Conservation (phyloP, 2,888 invertebrate genomes). For the Desoria tigrina region DNA sequence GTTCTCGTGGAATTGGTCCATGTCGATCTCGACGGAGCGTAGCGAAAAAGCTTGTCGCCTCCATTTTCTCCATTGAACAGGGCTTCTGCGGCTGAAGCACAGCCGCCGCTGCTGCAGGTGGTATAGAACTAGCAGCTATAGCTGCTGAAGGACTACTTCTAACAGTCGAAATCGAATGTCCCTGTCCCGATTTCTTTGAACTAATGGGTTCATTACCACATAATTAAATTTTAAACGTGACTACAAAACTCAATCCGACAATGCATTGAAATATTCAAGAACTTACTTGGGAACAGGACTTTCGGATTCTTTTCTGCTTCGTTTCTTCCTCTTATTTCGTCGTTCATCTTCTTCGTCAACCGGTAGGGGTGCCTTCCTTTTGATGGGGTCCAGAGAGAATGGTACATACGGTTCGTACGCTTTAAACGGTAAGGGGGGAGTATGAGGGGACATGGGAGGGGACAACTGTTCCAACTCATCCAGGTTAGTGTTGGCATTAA, state of each 20-base stretch:
- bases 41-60: slow-evolving; percentile 84
- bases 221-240: too few relatives aligned
- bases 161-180: slow-evolving; percentile 27
- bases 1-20: slow-evolving; percentile 45
- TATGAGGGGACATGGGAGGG: slow-evolving; percentile 65
- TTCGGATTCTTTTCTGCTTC: slow-evolving; percentile 47
- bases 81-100: slow-evolving; percentile 6
- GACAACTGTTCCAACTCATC: slow-evolving; percentile 12
- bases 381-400: slow-evolving; percentile 21
- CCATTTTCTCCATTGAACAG: slow-evolving; percentile 68
- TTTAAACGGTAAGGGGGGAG: slow-evolving; percentile 66
- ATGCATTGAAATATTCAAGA: too few relatives aligned
- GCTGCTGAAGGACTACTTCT: slow-evolving; percentile 33
- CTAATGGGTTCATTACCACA: too few relatives aligned
- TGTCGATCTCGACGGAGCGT: slow-evolving; percentile 79
- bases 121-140: too few relatives aligned
- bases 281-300: too few relatives aligned
- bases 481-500: too few relatives aligned
- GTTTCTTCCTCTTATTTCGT: slow-evolving; percentile 35
- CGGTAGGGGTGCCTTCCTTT: slow-evolving; percentile 10
- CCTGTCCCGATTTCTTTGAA: slow-evolving; percentile 8
- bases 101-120: background rate
- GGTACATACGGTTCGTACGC: slow-evolving; percentile 57
- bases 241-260: too few relatives aligned
- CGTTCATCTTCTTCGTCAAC: slow-evolving; percentile 25